These are phyloP conservation scores for Lutra lutra DNA, from an alignment of 2,797 vertebrate genomes.

Conservation along the genomic window DNA sequence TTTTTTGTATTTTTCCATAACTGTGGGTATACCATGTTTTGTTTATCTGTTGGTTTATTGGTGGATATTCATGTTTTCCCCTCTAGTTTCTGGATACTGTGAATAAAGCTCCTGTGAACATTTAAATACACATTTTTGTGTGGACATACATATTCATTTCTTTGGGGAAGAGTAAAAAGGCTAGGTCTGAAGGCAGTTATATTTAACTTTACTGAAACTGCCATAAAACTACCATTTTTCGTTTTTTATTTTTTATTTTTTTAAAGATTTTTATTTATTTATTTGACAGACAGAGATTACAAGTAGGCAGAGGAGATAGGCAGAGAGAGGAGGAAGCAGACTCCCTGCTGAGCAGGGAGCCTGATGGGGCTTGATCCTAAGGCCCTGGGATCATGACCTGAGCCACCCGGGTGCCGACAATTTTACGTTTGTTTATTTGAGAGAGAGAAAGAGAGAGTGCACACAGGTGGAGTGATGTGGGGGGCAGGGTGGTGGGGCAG, in stretches of 20 bases:
- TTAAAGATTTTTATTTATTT: background rate
- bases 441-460: background rate
- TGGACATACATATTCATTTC: background rate
- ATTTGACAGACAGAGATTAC: background rate
- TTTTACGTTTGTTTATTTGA: background rate
- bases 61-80: background rate
- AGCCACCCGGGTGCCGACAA: background rate
- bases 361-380: background rate
- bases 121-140: background rate
- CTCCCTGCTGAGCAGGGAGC: background rate
- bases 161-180: background rate
- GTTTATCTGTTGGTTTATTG: background rate
- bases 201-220: background rate
- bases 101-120: background rate
- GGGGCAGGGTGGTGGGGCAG: background rate
- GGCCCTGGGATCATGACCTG: too few relatives aligned
- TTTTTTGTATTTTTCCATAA: background rate
- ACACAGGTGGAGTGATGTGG: background rate
- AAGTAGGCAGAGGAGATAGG: too few relatives aligned
- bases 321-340: too few relatives aligned
- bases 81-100: background rate
- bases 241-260: background rate
- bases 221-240: background rate
- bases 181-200: background rate
- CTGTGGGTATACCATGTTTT: background rate